These are phyloP conservation scores for Pyrocoelia pectoralis DNA, from an alignment of 2,888 invertebrate species.

Conservation along the genomic window DNA sequence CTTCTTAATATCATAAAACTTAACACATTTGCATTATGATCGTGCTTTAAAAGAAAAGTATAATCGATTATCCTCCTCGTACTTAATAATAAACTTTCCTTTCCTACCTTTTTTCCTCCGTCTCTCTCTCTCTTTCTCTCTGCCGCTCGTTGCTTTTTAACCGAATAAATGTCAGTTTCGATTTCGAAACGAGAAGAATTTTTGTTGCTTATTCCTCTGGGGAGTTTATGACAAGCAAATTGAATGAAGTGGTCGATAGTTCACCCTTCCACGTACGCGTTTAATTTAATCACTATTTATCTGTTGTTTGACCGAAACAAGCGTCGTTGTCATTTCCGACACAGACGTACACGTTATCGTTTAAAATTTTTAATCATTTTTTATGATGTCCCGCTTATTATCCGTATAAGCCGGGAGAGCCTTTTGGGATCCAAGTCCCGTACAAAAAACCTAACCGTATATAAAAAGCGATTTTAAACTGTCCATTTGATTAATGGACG, in stretches of 20 bases:
- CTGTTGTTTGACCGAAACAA: slow-evolving; percentile 35
- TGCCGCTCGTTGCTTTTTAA: too few relatives aligned
- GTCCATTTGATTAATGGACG: not conserved
- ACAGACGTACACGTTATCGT: slow-evolving; percentile 30
- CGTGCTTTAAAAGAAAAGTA: not conserved
- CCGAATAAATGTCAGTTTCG: slow-evolving; percentile 28
- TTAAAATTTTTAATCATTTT: slow-evolving; percentile 38
- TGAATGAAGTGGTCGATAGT: slow-evolving; percentile 44
- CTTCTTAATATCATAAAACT: not conserved
- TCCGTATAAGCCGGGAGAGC: not conserved
- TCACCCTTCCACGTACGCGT: slow-evolving; percentile 23
- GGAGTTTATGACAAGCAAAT: slow-evolving; percentile 50
- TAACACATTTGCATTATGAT: not conserved
- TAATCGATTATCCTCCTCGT: too few relatives aligned
- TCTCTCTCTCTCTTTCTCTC: not conserved
- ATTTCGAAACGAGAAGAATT: slow-evolving; percentile 20
- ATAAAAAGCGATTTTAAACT: not conserved
- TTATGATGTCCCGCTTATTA: slow-evolving; percentile 21
- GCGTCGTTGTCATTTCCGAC: slow-evolving; percentile 38
- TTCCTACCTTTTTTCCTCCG: not conserved
- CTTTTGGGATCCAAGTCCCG: not conserved
- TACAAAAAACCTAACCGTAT: not conserved
- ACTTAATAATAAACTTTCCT: slow-evolving; percentile 1
- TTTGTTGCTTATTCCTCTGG: not conserved
- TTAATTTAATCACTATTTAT: slow-evolving; percentile 37